These are phyloP conservation scores for Coregonus clupeaformis DNA, from an alignment of 2,113 vertebrate species.

Conservation along the genomic window DNA sequence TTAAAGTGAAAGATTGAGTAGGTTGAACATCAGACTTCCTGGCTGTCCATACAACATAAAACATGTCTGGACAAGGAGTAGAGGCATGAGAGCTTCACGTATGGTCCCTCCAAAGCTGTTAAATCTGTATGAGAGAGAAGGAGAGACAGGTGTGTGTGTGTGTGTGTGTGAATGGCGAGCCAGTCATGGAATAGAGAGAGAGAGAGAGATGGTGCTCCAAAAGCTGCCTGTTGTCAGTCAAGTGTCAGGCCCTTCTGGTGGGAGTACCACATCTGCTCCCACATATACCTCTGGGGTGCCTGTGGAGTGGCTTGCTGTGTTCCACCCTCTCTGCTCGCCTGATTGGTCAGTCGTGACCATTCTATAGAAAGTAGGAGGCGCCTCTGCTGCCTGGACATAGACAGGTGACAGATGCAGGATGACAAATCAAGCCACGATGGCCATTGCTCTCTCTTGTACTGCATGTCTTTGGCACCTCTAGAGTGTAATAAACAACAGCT, in stretches of 20 bases:
- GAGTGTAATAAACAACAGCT: too few relatives aligned
- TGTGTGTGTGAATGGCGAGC: not conserved
- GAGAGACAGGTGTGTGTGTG: too few relatives aligned
- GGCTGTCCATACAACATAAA: not conserved
- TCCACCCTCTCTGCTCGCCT: not conserved
- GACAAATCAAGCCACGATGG: too few relatives aligned
- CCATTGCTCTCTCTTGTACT: too few relatives aligned
- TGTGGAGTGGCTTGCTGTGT: not conserved
- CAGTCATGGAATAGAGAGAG: constrained; percentile 10
- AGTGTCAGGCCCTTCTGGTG: not conserved
- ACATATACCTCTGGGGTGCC: too few relatives aligned
- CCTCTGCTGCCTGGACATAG: not conserved
- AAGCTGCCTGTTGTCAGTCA: constrained; percentile 13
- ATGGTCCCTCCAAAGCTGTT: not conserved
- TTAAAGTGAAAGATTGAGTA: too few relatives aligned
- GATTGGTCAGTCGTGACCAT: not conserved
- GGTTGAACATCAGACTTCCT: not conserved
- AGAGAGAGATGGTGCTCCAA: not conserved
- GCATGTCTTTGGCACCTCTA: too few relatives aligned
- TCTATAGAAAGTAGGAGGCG: not conserved
- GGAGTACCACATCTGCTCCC: too few relatives aligned
- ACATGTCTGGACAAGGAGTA: not conserved
- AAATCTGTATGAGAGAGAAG: not conserved
- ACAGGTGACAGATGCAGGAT: not conserved
- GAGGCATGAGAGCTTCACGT: not conserved